Conservation (phyloP, 2,797 vertebrate species). For the Percopsis omiscomaycus region DNA sequence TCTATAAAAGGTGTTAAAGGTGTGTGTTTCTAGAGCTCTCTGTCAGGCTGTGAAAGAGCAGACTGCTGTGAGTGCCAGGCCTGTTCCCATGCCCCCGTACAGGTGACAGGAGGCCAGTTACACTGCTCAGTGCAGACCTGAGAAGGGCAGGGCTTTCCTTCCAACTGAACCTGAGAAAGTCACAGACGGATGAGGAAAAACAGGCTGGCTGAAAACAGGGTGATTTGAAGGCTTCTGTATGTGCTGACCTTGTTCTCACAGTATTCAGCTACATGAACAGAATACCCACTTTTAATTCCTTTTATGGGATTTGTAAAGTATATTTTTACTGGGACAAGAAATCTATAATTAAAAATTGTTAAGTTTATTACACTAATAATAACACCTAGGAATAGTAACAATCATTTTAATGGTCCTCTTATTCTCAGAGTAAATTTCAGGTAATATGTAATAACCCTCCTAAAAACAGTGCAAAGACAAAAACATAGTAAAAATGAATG, state of each 20-base stretch:
- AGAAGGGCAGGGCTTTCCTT: not conserved
- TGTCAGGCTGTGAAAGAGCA: not conserved
- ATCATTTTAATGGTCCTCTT: no score
- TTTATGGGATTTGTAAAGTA: not conserved
- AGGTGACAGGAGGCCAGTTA: not conserved
- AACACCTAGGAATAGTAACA: no score
- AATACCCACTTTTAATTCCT: not conserved
- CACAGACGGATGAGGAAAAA: not conserved
- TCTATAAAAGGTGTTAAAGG: not conserved
- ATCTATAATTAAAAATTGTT: no score
- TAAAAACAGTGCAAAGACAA: no score
- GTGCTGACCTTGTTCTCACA: not conserved
- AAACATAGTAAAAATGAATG: no score
- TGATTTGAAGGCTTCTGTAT: no score
- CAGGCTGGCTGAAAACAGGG: no score
- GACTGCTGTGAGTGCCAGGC: not conserved
- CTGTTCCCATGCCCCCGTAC: not conserved
- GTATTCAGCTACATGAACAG: not conserved
- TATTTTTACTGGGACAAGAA: not conserved
- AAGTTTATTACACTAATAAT: no score
- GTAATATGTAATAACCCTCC: no score
- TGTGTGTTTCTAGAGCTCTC: slow-evolving; percentile 1
- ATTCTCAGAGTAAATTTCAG: no score
- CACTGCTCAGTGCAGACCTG: not conserved
- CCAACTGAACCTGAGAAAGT: not conserved